A percentile compares a stretch with the other conserved stretches of the same genome.
These are phyloP conservation scores for Sebastes kiyomatsui DNA, from an alignment of 2,797 vertebrate genomes.

Conservation along the genomic window DNA sequence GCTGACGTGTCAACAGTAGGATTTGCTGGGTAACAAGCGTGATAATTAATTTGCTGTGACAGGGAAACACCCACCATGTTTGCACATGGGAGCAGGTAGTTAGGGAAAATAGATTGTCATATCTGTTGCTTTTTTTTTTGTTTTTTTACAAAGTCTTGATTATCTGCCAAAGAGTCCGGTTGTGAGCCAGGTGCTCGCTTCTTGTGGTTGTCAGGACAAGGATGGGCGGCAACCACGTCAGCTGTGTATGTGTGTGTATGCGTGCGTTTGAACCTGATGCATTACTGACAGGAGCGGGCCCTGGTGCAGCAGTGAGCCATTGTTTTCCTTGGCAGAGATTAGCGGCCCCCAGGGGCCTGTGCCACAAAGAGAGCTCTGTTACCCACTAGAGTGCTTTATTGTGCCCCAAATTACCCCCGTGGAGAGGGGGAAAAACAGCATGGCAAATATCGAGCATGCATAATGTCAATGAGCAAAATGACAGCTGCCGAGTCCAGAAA, in stretches of 20 bases:
- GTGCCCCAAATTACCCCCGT: slow-evolving; percentile 93
- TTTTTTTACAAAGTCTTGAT: slow-evolving; percentile 81
- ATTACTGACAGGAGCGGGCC: slow-evolving; percentile 88
- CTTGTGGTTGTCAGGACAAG: slow-evolving; percentile 59
- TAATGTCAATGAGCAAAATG: slow-evolving; percentile 88
- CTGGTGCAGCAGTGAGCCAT: slow-evolving; percentile 88
- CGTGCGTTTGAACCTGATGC: slow-evolving; percentile 78
- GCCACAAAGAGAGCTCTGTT: slow-evolving; percentile 97
- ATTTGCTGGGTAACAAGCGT: slow-evolving; percentile 3
- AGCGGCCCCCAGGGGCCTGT: slow-evolving; percentile 89
- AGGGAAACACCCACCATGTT: slow-evolving; percentile 17
- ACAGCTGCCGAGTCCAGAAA: slow-evolving; percentile 89
- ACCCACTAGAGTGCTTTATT: slow-evolving; percentile 92
- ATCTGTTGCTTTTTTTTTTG: slow-evolving; percentile 19
- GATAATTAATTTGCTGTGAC: slow-evolving; percentile 1
- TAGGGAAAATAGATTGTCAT: not conserved
- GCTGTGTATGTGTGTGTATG: slow-evolving; percentile 1
- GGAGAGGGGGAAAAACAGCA: slow-evolving; percentile 84
- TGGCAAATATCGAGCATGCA: slow-evolving; percentile 91
- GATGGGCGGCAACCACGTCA: slow-evolving; percentile 27
- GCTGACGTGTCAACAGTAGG: slow-evolving; percentile 1
- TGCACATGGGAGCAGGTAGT: not conserved
- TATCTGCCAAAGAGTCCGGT: slow-evolving; percentile 78
- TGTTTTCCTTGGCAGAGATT: slow-evolving; percentile 95
- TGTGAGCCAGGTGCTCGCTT: slow-evolving; percentile 83